Evolutionary conservation across 2,113 vertebrate genomes (phyloP).

Genomic region (Variabilichromis moorii): DNA sequence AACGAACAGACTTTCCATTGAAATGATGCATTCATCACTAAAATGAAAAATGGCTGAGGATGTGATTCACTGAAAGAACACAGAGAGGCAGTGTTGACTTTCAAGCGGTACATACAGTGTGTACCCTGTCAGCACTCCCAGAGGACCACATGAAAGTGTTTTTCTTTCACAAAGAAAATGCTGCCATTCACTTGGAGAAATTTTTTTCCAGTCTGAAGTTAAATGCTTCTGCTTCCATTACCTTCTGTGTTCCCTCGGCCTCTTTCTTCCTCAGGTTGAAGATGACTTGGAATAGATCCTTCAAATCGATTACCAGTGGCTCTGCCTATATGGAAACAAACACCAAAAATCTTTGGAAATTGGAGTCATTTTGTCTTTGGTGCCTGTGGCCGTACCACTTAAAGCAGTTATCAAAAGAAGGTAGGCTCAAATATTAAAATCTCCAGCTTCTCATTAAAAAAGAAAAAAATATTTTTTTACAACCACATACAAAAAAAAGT

Average conservation of each 20-base stretch:
- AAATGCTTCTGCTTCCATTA: neutral
- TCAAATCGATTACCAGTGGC: constrained; percentile 89
- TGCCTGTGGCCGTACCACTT: neutral
- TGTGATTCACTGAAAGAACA: constrained; percentile 31
- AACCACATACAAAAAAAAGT: neutral
- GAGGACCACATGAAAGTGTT: neutral
- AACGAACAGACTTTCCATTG: neutral
- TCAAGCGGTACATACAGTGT: neutral
- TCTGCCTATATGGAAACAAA: constrained; percentile 75
- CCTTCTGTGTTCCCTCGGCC: constrained; percentile 79
- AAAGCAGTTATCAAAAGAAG: neutral
- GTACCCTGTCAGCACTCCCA: neutral
- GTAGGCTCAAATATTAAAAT: neutral
- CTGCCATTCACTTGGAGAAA: neutral
- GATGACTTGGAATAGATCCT: constrained; percentile 94
- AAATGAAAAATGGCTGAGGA: constrained; percentile 18
- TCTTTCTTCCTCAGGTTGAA: constrained; percentile 91
- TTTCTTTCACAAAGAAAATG: constrained; percentile 16
- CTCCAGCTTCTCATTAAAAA: neutral
- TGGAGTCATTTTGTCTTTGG: neutral
- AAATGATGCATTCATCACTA: neutral
- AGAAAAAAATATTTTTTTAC: fast-evolving
- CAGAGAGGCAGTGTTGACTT: constrained; percentile 43
- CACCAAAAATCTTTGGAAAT: neutral
- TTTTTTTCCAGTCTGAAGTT: neutral